phyloP scores from a whole-genome alignment of 2,797 vertebrate species.

The Corythornis leucogaster region DNA sequence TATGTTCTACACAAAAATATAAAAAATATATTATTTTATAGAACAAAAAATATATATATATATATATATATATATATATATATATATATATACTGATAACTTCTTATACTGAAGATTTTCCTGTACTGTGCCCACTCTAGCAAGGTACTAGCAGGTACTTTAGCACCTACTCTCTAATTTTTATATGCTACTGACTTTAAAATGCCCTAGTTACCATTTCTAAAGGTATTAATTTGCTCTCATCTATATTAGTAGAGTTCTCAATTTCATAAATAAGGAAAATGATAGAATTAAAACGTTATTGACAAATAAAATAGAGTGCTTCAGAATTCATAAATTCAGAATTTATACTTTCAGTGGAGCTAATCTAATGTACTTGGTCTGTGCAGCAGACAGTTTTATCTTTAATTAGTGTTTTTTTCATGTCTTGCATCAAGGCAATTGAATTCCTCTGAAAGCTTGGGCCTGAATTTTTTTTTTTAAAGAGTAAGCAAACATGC shows the following conservation, averaged over 20 bases:
- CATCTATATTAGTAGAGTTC: not conserved
- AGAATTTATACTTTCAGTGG: not conserved
- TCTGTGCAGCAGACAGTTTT: not conserved
- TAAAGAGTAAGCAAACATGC: not conserved
- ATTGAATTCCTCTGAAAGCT: not conserved
- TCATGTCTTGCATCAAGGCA: not conserved
- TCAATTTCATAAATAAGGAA: not conserved
- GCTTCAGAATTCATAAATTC: not conserved
- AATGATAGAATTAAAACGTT: not conserved
- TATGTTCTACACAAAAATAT: too few relatives aligned
- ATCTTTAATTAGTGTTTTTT: not conserved
- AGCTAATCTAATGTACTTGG: not conserved
- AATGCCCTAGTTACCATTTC: not conserved
- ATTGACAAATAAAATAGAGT: not conserved
- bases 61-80: too few relatives aligned
- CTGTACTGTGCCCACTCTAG: too few relatives aligned
- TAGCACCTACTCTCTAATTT: too few relatives aligned
- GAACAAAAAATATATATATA: too few relatives aligned
- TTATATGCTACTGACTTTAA: too few relatives aligned
- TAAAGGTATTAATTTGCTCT: not conserved
- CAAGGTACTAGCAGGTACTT: too few relatives aligned
- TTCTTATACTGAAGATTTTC: too few relatives aligned
- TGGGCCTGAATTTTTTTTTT: not conserved
- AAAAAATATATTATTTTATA: too few relatives aligned
- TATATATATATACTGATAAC: too few relatives aligned